phyloP scores from a whole-genome alignment of 1,140 invertebrate genomes.

The Hypothenemus hampei region DNA sequence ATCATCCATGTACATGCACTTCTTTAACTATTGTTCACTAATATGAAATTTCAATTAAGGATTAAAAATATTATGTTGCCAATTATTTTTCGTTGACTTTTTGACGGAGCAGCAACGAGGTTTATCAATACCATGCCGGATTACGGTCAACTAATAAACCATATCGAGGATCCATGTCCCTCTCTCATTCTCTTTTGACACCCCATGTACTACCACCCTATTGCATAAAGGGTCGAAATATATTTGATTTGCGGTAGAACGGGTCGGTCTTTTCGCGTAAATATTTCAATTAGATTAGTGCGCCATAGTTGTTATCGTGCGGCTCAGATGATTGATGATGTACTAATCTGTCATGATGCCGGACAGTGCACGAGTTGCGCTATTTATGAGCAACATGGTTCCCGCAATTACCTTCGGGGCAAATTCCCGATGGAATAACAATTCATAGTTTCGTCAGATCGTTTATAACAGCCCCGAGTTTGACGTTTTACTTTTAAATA shows the following conservation, averaged over 20 bases:
- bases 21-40: too few relatives aligned
- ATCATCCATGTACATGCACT: too few relatives aligned
- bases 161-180: slow-evolving; percentile 6
- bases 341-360: slow-evolving; percentile 45
- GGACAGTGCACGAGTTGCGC: slow-evolving; percentile 40
- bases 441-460: slow-evolving; percentile 17
- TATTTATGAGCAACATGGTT: slow-evolving; percentile 40
- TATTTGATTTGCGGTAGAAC: slow-evolving; percentile 31
- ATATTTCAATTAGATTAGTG: slow-evolving; percentile 42
- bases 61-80: too few relatives aligned
- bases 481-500: slow-evolving; percentile 14
- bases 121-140: slow-evolving; percentile 11
- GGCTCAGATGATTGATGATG: slow-evolving; percentile 42
- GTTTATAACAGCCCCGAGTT: slow-evolving; percentile 5
- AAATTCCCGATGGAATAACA: slow-evolving; percentile 8
- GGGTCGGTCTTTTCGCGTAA: slow-evolving; percentile 27
- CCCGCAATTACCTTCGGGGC: slow-evolving; percentile 27
- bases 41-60: too few relatives aligned
- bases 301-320: slow-evolving; percentile 35
- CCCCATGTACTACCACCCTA: too few relatives aligned
- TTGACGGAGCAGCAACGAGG: too few relatives aligned
- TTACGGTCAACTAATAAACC: slow-evolving; percentile 19
- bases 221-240: slow-evolving; percentile 21
- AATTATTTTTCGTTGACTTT: too few relatives aligned
- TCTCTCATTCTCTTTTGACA: too few relatives aligned